Base-by-base conservation (phyloP, 1,140 invertebrate genomes). In the Apis cerana region DNA sequence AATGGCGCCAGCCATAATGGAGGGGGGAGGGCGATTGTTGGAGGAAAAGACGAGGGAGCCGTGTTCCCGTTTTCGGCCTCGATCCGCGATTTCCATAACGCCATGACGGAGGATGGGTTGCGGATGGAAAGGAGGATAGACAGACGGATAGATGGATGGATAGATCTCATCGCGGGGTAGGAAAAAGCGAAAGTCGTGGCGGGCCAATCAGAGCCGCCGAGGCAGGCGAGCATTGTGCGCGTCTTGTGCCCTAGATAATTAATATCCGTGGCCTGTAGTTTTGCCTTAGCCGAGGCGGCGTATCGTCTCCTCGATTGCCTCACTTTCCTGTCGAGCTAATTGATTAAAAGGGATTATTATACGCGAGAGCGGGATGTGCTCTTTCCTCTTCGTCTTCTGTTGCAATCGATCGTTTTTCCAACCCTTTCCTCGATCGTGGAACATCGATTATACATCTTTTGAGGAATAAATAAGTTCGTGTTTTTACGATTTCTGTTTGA, bases 171-270 rank as follows among this genome's bases (percentile, higher is more conserved):
- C 2, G 62, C 75, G 69, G 74, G 68, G 79, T 84, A 88, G 78
- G 87, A 89, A 91, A 82, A 89, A 90, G 89, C 89, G 89, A 91
- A 91, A 91, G 89, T 91, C 83, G 85, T 72, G 82, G 80, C 72
- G 79, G 79, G 74, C 82, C 77, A 80, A 80, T 76, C 82, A 70
- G 43, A 62, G 74, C 21, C 27, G 74, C 21, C 27, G 68, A 75
- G 79, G 23, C 61, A 54, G 65, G 64, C 67, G 76, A 48, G 83
- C 80, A 90, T 90, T 90, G 88, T 90, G 77, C 82, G 86, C 86
- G 85, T 89, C 85, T 89, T 70, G 33, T 90, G 90, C 90, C 89
- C 90, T 48, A 90, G 90, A 91, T 92, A 91, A 92, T 92, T 91
- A 92, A 91, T 91, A 91, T 91, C 88, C 90, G 87, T 90, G 78